Percentiles rank a stretch among this genome's conserved stretches.
Evolutionary conservation across 1,140 invertebrate species (phyloP).

Genomic region (Microplitis demolitor): DNA sequence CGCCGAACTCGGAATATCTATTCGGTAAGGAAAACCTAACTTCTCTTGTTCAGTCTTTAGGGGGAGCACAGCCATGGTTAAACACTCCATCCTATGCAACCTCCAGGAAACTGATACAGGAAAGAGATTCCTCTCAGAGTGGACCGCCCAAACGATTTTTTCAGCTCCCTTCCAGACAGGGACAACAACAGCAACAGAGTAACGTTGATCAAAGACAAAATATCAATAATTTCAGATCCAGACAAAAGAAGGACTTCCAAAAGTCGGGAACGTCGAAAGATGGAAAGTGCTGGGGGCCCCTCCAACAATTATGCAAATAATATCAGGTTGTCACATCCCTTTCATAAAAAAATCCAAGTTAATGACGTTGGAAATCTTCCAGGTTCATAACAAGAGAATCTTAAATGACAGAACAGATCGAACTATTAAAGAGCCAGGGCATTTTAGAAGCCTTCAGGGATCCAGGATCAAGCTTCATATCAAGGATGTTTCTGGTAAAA

Average conservation of each 20-base stretch:
- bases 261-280: not conserved
- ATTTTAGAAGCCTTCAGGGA: slow-evolving; percentile 28
- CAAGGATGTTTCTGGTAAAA: slow-evolving; percentile 43
- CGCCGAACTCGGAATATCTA: slow-evolving; percentile 33
- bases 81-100: slow-evolving; percentile 20
- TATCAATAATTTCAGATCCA: too few relatives aligned
- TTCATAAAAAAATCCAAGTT: slow-evolving; percentile 35
- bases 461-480: slow-evolving; percentile 39
- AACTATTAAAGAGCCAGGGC: slow-evolving; percentile 19
- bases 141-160: not conserved
- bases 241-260: too few relatives aligned
- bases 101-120: not conserved
- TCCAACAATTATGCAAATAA: slow-evolving; percentile 32
- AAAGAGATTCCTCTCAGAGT: not conserved
- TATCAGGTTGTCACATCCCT: slow-evolving; percentile 36
- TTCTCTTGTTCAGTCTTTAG: slow-evolving; percentile 37
- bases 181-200: too few relatives aligned
- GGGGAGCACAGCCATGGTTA: slow-evolving; percentile 35
- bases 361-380: slow-evolving; percentile 30
- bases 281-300: slow-evolving; percentile 33
- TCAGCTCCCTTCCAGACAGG: not conserved
- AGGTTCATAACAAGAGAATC: slow-evolving; percentile 32
- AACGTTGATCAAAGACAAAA: too few relatives aligned
- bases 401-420: slow-evolving; percentile 33
- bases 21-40: slow-evolving; percentile 32